Evolutionary conservation across 2,888 invertebrate genomes (phyloP), one percentile per base, ranked within the genome.

Genomic region (Onthophagus sagittarius): DNA sequence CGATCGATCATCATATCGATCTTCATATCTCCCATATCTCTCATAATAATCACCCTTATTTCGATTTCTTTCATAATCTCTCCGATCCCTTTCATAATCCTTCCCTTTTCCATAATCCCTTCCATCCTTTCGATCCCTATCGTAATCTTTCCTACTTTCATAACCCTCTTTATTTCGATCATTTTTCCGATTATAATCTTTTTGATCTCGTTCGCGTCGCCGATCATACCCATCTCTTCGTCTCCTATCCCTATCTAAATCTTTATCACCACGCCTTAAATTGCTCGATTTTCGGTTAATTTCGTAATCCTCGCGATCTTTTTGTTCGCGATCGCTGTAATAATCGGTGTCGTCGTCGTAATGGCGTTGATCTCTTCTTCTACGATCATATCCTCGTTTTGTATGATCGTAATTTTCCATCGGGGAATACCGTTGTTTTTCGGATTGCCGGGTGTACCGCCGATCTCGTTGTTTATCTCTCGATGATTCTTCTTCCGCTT

Each of bases 1-100:
- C 13, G 83, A 83, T 62, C 79, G 73, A 63, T 65, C 80, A 32
- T 84, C 84, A 76, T 83, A 85, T 67, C 84, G 83, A 63, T 84
- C 84, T n/a, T 84, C 84, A 75, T 85, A 84, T 70, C 83, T 77
- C 72, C 78, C 76, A 72, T 81, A 80, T 7, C 39, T 7, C 2
- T 53, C 39, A 75, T 84, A 83, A 75, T 82, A 81, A 74, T 83
- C 78, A 14, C 72, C 73, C 63, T 77, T 73, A 69, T 84, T 73
- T 84, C 83, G 23, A 72, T 72, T 31, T 23, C 15, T 15, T n/a
- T 67, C 67, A 11, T 31, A 15, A 15, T 67, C 67, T n/a, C 67
- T 67, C 31, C 65, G 84, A 74, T 80, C 76, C 64, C 83, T 76
- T 2, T 67, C 15, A n/a, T 67, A 67, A 83, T 79, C 77, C 82